These are phyloP conservation scores for Catonia carolina DNA, from an alignment of 2,888 invertebrate species.

Conservation along the genomic window DNA sequence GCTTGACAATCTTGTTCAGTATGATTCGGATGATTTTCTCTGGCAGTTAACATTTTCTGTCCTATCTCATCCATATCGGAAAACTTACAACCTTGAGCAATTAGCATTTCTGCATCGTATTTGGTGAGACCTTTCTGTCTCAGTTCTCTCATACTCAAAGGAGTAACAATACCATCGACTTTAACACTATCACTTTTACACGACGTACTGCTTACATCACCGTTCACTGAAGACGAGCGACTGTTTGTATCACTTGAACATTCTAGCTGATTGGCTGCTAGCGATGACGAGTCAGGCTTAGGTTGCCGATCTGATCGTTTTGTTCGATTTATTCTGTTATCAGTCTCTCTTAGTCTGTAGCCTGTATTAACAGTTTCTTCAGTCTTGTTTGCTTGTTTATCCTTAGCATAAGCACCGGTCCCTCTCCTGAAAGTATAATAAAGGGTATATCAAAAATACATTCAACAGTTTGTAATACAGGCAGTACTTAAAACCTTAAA, in stretches of 20 bases:
- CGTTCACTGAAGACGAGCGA: conserved; percentile 27
- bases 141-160: conserved; percentile 77
- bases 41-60: conserved; percentile 21
- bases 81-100: conserved; percentile 71
- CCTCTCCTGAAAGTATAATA: conserved; percentile 52
- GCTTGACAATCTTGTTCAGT: too few species aligned
- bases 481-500: too few species aligned
- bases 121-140: conserved; percentile 79
- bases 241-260: conserved; percentile 21
- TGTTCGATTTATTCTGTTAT: conserved; percentile 84
- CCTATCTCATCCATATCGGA: conserved; percentile 49
- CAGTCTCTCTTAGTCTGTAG: conserved; percentile 88
- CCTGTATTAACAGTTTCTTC: conserved; percentile 59
- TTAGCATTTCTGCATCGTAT: conserved; percentile 80
- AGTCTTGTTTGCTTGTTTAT: conserved; percentile 45
- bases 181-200: neutral
- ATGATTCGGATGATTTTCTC: conserved; percentile 2
- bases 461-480: conserved; percentile 1
- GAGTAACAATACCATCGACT: conserved; percentile 48
- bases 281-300: conserved; percentile 19
- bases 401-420: conserved; percentile 79
- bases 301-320: conserved; percentile 48
- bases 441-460: too few species aligned
- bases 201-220: conserved; percentile 1
- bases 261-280: neutral